Base-by-base conservation (phyloP, 2,888 invertebrate species). In the Agrenia bidenticulata region DNA sequence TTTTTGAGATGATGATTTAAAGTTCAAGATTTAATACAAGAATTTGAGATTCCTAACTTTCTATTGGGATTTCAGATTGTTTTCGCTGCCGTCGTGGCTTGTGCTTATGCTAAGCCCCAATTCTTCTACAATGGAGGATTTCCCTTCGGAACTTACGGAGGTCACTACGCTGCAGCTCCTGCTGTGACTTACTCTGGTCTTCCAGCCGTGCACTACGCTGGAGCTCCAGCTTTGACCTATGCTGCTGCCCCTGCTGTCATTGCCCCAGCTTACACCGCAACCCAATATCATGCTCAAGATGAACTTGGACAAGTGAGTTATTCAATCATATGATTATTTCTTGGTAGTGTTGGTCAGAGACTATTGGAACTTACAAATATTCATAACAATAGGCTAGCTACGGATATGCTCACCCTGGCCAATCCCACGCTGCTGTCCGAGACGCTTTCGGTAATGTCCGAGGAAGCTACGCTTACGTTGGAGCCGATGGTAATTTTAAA, bases 51-150 rank as follows among this genome's bases (percentile, higher is more conserved):
- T n/a, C n/a, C n/a, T n/a, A n/a, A n/a, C n/a, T n/a, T n/a, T n/a
- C 58, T 66, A 62, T 66, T 15, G 45, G 45, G 5, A 62, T 80
- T 79, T 56, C 81, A 85, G 85, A 83, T 84, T 81, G 83, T 83
- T 78, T 81, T 85, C 80, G 81, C 82, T 79, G 82, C 84, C 81
- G 79, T 84, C 78, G 74, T 79, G 77, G 80, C 80, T 63, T 77
- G 77, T 57, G 78, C 77, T 64, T 72, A 71, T 61, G 77, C 79
- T 69, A 77, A 76, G 60, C 77, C 77, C 50, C 75, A 76, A 41
- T 41, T 73, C 54, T 67, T 67, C 55, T 57, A 65, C 54, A 61
- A 59, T 63, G 62, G 60, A 15, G 45, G 45, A 45, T 45, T 17
- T 15, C 53, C 41, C 21, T 37, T 55, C 21, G 15, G 27, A 11